phyloP scores from a whole-genome alignment of 2,113 vertebrate genomes.

The Phalacrocorax pelagicus region DNA sequence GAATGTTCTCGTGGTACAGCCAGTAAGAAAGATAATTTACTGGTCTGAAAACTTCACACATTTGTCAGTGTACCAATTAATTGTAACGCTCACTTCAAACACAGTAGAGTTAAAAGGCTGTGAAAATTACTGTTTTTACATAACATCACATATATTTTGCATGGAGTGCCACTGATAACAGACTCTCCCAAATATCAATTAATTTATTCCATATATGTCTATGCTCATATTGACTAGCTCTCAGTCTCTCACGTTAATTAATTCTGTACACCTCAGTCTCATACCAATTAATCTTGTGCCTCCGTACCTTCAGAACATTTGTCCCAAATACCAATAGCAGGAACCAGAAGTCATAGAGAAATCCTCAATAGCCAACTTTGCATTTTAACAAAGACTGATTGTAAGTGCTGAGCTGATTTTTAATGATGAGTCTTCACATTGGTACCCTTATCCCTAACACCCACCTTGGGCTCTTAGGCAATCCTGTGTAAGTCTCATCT shows the following conservation, averaged over 20 bases:
- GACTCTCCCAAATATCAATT: background rate
- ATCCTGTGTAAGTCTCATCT: background rate
- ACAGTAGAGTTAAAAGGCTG: background rate
- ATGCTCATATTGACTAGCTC: background rate
- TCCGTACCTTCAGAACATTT: background rate
- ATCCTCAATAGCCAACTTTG: background rate
- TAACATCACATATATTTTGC: background rate
- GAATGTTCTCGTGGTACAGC: background rate
- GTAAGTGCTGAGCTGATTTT: background rate
- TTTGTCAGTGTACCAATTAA: background rate
- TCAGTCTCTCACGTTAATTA: conserved; percentile 20
- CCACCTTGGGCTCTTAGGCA: background rate
- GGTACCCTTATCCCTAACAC: background rate
- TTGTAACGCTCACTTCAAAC: background rate
- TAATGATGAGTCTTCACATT: background rate
- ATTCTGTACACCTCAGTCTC: background rate
- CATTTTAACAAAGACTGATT: background rate
- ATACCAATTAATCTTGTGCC: background rate
- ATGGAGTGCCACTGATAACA: background rate
- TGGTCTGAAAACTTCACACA: background rate
- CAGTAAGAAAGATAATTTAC: background rate
- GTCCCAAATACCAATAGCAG: background rate
- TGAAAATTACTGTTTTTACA: background rate
- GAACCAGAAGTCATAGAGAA: background rate
- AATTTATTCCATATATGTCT: background rate